Conservation (phyloP, 1,140 invertebrate species). For the Asbolus verrucosus region DNA sequence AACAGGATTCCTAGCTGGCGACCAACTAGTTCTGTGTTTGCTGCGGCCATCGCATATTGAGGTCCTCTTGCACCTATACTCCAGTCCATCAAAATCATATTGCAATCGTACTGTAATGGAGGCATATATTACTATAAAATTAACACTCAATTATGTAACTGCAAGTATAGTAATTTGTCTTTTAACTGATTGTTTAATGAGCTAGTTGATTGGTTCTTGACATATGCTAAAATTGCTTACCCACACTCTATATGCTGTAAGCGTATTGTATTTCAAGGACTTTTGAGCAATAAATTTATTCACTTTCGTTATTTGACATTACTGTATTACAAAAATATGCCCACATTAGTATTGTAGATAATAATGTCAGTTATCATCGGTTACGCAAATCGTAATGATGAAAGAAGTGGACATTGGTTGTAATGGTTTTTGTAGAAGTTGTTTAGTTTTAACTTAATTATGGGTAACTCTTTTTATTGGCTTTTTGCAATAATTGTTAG, state of each 20-base stretch:
- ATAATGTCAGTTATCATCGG: no score
- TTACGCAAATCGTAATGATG: no score
- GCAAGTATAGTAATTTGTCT: no score
- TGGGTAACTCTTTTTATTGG: no score
- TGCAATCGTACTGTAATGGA: conserved; percentile 68
- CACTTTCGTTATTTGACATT: conserved; percentile 18
- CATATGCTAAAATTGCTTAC: conserved; percentile 2
- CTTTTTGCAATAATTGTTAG: no score
- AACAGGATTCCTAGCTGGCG: conserved; percentile 72
- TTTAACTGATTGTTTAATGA: no score
- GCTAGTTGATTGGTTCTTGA: no score
- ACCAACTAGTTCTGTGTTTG: conserved; percentile 75
- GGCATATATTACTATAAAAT: background rate
- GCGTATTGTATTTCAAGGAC: conserved; percentile 21
- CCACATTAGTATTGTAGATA: no score
- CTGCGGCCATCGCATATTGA: conserved; percentile 75
- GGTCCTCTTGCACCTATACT: conserved; percentile 71
- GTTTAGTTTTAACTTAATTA: no score
- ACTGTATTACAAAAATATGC: no score
- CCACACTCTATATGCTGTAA: background rate
- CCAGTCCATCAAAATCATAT: conserved; percentile 78
- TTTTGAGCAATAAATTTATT: background rate
- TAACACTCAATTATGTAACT: conserved; percentile 53
- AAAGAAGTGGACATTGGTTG: no score
- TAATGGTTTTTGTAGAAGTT: no score